Conservation (phyloP, 2,797 vertebrate species). For the Melanotaenia parkinsoni region DNA sequence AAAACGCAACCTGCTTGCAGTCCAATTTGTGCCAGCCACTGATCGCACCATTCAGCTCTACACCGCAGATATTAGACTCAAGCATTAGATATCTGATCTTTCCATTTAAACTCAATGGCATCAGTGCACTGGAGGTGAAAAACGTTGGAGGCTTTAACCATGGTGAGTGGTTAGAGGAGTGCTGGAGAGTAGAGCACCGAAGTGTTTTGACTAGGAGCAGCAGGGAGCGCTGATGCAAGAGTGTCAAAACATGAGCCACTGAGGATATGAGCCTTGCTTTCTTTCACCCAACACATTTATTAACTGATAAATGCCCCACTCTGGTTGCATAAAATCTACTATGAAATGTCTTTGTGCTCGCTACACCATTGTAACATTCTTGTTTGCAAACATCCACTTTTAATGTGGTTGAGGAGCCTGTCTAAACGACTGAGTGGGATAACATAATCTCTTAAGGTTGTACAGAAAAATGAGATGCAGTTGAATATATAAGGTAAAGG, state of each 20-base stretch:
- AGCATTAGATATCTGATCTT: slow-evolving; percentile 18
- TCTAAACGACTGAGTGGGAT: slow-evolving; percentile 3
- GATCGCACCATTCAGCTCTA: slow-evolving; percentile 28
- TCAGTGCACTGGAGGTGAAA: slow-evolving; percentile 6
- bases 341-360: neutral
- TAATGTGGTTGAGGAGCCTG: slow-evolving; percentile 1
- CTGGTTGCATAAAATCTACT: slow-evolving; percentile 4
- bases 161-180: slow-evolving; percentile 14
- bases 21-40: slow-evolving; percentile 33
- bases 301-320: neutral
- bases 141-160: slow-evolving; percentile 15
- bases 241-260: slow-evolving; percentile 17
- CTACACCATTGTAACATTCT: neutral
- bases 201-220: slow-evolving; percentile 33
- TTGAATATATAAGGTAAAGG: neutral
- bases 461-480: neutral
- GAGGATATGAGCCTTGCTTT: slow-evolving; percentile 1
- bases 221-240: slow-evolving; percentile 8
- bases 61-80: neutral
- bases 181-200: neutral
- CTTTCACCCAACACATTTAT: slow-evolving; percentile 6
- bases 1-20: slow-evolving; percentile 60
- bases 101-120: slow-evolving; percentile 24
- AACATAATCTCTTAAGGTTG: neutral
- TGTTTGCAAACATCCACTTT: neutral